phyloP scores from a whole-genome alignment of 2,797 vertebrate species.

The Pachyuromys duprasi region DNA sequence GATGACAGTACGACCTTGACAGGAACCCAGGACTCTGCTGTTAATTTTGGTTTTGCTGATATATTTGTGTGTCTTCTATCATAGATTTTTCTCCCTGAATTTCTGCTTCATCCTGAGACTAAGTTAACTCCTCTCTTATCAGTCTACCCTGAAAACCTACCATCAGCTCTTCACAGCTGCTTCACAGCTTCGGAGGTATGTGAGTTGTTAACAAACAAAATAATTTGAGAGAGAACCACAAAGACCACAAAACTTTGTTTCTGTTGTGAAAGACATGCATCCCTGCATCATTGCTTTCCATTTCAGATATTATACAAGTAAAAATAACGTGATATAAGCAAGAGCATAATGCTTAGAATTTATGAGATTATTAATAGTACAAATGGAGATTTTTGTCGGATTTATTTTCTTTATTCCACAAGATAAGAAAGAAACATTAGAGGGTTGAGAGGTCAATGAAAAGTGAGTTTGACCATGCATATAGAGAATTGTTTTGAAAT shows the following conservation, averaged over 20 bases:
- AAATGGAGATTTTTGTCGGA: neutral
- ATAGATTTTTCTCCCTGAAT: neutral
- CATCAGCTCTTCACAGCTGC: neutral
- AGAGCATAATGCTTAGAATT: neutral
- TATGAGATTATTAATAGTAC: neutral
- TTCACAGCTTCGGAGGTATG: neutral
- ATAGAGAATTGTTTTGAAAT: neutral
- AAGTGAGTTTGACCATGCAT: neutral
- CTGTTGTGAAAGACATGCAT: neutral
- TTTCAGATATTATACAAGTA: neutral
- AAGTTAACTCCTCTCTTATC: neutral
- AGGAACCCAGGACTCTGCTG: neutral
- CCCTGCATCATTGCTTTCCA: neutral
- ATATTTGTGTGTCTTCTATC: neutral
- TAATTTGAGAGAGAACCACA: neutral
- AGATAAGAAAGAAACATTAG: slow-evolving; percentile 2
- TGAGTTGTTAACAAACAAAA: neutral
- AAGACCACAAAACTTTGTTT: neutral
- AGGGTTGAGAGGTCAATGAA: neutral
- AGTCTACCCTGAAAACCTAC: neutral
- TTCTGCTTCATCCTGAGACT: neutral
- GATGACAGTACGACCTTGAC: neutral
- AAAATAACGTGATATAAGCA: neutral
- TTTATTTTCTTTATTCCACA: neutral
- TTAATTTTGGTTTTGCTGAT: neutral